A percentile compares a stretch with the other conserved stretches of the same genome.
These are phyloP conservation scores for Stramonita haemastoma DNA, from an alignment of 2,888 invertebrate species.

Conservation along the genomic window DNA sequence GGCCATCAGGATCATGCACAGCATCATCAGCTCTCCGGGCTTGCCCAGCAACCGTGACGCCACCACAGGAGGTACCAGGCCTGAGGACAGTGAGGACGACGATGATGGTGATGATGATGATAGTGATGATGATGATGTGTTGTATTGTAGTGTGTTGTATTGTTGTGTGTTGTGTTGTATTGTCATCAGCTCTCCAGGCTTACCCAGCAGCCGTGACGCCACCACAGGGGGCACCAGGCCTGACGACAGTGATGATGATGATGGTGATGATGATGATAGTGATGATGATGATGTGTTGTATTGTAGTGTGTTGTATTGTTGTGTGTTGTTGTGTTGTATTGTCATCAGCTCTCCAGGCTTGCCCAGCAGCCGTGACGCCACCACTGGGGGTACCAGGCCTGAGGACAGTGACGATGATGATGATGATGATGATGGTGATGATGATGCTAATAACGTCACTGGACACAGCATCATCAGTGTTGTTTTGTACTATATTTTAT, in stretches of 20 bases:
- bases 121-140: neutral
- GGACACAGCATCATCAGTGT: too few relatives aligned
- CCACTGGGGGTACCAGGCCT: conserved; percentile 48
- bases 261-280: too few relatives aligned
- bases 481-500: too few relatives aligned
- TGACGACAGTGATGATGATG: conserved; percentile 44
- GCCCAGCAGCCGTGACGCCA: conserved; percentile 75
- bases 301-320: too few relatives aligned
- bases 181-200: conserved; percentile 67
- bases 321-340: too few relatives aligned
- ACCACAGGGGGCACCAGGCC: conserved; percentile 76
- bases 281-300: too few relatives aligned
- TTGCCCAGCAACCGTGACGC: conserved; percentile 74
- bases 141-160: too few relatives aligned
- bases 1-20: conserved; percentile 76
- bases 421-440: too few relatives aligned
- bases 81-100: conserved; percentile 52
- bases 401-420: too few relatives aligned
- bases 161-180: too few relatives aligned
- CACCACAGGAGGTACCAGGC: conserved; percentile 74
- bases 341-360: conserved; percentile 69
- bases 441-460: too few relatives aligned
- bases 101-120: neutral
- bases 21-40: conserved; percentile 71
- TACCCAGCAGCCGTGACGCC: conserved; percentile 73